phyloP scores from a whole-genome alignment of 1,140 invertebrate genomes.

The Bradynema listronoti region DNA sequence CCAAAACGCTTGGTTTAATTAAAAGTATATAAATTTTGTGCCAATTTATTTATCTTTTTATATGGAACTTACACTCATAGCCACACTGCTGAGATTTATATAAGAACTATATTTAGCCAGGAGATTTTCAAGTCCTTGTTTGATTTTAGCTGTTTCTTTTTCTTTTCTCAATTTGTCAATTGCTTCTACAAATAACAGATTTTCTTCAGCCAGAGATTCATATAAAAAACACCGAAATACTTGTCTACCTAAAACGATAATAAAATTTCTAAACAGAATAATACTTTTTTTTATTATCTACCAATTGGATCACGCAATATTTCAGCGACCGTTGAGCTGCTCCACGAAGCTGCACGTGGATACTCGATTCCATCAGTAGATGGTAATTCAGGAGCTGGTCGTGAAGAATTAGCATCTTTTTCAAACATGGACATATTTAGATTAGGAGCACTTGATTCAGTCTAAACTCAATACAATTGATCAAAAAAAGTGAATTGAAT shows the following conservation, averaged over 20 bases:
- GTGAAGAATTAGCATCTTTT: constrained; percentile 16
- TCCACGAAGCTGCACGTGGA: constrained; percentile 52
- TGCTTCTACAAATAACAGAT: constrained; percentile 50
- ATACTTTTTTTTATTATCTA: constrained; percentile 11
- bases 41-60: too few species aligned
- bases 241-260: too few species aligned
- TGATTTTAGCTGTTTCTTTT: constrained; percentile 40
- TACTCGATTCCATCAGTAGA: constrained; percentile 51
- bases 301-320: constrained; percentile 51
- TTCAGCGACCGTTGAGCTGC: constrained; percentile 46
- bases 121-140: constrained; percentile 40
- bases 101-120: constrained; percentile 40
- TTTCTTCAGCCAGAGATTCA: constrained; percentile 53
- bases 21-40: too few species aligned
- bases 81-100: constrained; percentile 45
- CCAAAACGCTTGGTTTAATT: too few species aligned
- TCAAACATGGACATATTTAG: constrained; percentile 33
- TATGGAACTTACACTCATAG: constrained; percentile 50
- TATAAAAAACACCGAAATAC: constrained; percentile 54
- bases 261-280: not conserved
- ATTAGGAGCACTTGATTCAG: too few species aligned
- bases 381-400: constrained; percentile 48
- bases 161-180: constrained; percentile 54
- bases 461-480: too few species aligned
- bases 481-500: too few species aligned